Evolutionary conservation across 2,888 invertebrate species (phyloP), one percentile per base, ranked within the genome.

Genomic region (Drosophila histrio): DNA sequence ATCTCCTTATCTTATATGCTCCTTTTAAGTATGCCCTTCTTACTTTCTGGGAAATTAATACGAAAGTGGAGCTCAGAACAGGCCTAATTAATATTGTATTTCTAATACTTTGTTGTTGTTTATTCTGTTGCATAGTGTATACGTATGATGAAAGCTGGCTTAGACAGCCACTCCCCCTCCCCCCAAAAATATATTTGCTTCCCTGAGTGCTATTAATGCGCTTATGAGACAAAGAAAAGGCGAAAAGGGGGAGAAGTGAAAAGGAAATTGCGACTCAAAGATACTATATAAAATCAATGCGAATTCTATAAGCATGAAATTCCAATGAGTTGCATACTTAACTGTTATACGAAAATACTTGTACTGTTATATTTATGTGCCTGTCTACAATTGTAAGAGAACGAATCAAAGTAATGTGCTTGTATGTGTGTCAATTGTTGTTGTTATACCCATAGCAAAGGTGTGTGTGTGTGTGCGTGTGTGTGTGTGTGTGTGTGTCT

Each of bases 121-220:
- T 9, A 39, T 13, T 41, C 11, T 30, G 41, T 53, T 41, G 30
- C 53, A 41, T 21, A 43, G 22, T 43, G 43, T 53, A 53, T 15
- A 21, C 28, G 24, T 21, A 8, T 22, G 22, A 32, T 22, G 13
- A 41, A 53, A 32, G 54, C 22, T 32, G 13, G 34, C n/a, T 30
- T 21, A 19, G 24, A 9, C 41, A 43, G 24, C 17, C 46, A 19
- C 46, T 1, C 6, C 22, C 49, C 28, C n/a, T 19, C 17, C 49
- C 8, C 49, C 5, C 3, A 22, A 8, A 22, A 43, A 17, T 17
- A 8, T 8, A 15, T 3, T 7, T 34, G 43, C 8, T 34, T 32
- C 8, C 8, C 19, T 28, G 54, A 57, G 56, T 44, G 53, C 39
- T 56, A 36, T 53, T 71, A 73, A 73, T 71, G 65, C 72, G 72